Conservation (phyloP, 2,888 invertebrate genomes). For the Holacanthella duospinosa region DNA sequence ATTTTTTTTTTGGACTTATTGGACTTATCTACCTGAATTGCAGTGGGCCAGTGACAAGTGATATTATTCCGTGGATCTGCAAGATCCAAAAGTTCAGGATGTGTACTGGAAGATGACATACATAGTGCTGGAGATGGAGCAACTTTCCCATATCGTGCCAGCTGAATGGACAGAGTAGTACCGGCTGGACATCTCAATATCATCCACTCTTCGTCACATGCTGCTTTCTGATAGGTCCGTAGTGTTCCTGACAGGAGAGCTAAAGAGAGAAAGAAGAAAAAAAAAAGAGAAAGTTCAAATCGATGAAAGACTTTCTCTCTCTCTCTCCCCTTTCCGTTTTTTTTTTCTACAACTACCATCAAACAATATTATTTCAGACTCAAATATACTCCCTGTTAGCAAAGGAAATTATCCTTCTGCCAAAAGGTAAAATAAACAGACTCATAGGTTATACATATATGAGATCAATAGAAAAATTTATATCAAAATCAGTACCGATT, state of each 20-base stretch:
- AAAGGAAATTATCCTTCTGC: too few species aligned
- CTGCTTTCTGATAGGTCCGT: conserved; percentile 78
- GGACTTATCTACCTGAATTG: conserved; percentile 58
- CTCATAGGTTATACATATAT: too few species aligned
- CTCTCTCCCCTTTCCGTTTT: too few species aligned
- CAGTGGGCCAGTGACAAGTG: conserved; percentile 55
- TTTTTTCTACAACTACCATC: not conserved
- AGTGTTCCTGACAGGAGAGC: conserved; percentile 82
- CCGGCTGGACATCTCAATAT: conserved; percentile 78
- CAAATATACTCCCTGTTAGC: too few species aligned
- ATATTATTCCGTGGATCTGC: conserved; percentile 24
- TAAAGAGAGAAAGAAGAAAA: conserved; percentile 49
- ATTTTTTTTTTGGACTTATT: not conserved
- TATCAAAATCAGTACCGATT: too few species aligned
- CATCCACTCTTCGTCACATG: conserved; percentile 83
- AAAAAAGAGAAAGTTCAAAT: conserved; percentile 7
- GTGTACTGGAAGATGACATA: conserved; percentile 41
- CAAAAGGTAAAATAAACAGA: too few species aligned
- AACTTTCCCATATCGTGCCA: conserved; percentile 78
- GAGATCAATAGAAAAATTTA: too few species aligned
- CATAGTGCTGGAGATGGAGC: conserved; percentile 48
- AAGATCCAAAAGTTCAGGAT: conserved; percentile 29
- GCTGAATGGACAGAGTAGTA: conserved; percentile 80
- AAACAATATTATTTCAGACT: not conserved
- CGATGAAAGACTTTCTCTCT: conserved; percentile 6